phyloP scores from a whole-genome alignment of 2,113 vertebrate genomes.

The Urocitellus parryii region DNA sequence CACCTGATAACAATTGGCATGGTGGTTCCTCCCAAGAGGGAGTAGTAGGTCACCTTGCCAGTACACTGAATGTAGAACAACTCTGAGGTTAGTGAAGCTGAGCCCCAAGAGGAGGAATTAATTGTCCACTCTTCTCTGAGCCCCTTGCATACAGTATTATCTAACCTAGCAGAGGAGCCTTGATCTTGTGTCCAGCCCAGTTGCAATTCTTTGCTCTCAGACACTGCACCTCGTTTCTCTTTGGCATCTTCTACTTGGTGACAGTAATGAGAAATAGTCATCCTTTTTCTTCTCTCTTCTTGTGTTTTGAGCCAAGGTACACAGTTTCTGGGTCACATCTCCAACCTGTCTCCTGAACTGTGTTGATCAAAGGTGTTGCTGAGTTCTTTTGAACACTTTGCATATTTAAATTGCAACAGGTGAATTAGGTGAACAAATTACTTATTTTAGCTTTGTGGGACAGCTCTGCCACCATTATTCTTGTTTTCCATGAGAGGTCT shows the following conservation, averaged over 20 bases:
- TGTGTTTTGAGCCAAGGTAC: background rate
- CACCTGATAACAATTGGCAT: rapidly evolving
- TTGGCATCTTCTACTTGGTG: background rate
- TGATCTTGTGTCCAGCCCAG: too few relatives aligned
- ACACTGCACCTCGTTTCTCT: background rate
- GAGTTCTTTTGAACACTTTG: background rate
- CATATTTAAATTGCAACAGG: background rate
- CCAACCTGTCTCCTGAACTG: background rate
- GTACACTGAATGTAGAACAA: background rate
- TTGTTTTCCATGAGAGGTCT: background rate
- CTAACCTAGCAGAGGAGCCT: background rate
- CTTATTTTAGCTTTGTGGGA: background rate
- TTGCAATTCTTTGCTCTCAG: background rate
- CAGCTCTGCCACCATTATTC: background rate
- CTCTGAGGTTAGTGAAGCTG: background rate
- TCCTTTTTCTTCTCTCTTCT: background rate
- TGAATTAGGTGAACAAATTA: background rate
- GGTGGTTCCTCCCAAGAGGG: background rate
- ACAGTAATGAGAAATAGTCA: background rate
- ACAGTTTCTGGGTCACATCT: background rate
- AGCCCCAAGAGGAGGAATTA: background rate
- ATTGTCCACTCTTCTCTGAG: background rate
- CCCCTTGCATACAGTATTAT: background rate
- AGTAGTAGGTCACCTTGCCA: background rate
- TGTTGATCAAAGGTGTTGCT: background rate